Evolutionary conservation across 2,888 invertebrate species (phyloP), one percentile per base, ranked within the genome.

Genomic region (Unio delphinus): DNA sequence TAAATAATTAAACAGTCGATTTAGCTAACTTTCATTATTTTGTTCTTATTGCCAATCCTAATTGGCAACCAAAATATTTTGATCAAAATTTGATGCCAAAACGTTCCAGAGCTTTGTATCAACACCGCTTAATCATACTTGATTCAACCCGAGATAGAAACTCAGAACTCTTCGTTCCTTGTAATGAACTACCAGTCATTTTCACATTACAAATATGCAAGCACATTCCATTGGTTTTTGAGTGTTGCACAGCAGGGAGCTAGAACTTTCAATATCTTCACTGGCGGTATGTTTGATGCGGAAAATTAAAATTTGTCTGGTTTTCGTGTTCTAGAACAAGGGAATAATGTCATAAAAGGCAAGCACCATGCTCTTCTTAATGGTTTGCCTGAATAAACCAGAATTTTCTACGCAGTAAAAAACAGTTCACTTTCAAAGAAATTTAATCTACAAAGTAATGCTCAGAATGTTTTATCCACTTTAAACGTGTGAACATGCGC

Each of bases 251-350:
- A 1, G 8, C 45, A 45, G 1, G 45, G 45, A 11, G 11, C 45
- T 11, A 45, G 11, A 45, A 45, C 45, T 45, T 45, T 45, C 11
- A 45, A 45, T 45, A 45, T 45, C 45, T 45, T 45, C 45, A 45
- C 45, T 45, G 45, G 45, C 11, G 8, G 45, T 45, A 34, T 34
- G 45, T 45, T 11, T 45, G 45, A 45, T 45, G 45, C 3, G 11
- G 62, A 68, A 54, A 71, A 68, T 18, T 65, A 65, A 6, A 71
- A 65, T 30, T 23, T 65, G 1, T 55, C 54, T 65, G 68, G 71
- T 20, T 23, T 71, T 4, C 1, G 67, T 54, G 62, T 71, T 11
- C 15, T 65, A 20, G 65, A 67, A 54, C 15, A 5, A n/a, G 68
- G 68, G 4, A 67, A 68, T 62, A 11, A 45, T 8, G 55, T 71